A percentile compares a stretch with the other conserved stretches of the same genome.
Conservation (phyloP, 2,113 vertebrate genomes). For the Uria aalge region DNA sequence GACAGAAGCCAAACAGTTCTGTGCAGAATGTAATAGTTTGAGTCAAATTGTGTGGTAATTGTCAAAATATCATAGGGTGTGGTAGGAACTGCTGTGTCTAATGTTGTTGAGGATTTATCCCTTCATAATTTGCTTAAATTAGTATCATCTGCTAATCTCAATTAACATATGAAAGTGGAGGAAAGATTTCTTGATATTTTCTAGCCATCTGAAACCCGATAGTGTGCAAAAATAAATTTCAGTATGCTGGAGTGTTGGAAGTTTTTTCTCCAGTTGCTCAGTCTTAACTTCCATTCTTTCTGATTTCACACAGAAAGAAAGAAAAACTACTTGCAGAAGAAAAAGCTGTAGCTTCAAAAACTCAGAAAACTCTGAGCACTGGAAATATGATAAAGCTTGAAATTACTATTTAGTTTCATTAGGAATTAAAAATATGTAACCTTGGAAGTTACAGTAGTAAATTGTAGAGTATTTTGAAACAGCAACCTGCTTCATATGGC, state of each 20-base stretch:
- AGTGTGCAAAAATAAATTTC: neutral
- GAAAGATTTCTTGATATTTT: neutral
- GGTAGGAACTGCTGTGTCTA: neutral
- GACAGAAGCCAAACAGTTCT: neutral
- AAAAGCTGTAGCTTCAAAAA: neutral
- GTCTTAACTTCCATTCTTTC: neutral
- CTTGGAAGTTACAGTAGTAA: neutral
- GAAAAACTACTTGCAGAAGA: neutral
- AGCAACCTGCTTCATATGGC: neutral
- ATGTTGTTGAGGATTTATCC: neutral
- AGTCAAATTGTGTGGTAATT: slow-evolving; percentile 1
- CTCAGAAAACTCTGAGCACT: neutral
- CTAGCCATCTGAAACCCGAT: neutral
- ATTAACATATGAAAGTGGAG: neutral
- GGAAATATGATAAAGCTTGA: neutral
- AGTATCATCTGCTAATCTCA: neutral
- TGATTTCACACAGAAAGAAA: neutral
- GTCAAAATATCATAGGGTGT: neutral
- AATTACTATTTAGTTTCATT: neutral
- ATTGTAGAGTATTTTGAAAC: neutral
- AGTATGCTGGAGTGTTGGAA: neutral
- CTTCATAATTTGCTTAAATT: neutral
- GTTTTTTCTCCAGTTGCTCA: neutral
- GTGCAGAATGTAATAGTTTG: neutral
- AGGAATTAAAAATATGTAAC: neutral